These are phyloP conservation scores for Lates japonicus DNA, from an alignment of 2,797 vertebrate genomes.

Conservation along the genomic window DNA sequence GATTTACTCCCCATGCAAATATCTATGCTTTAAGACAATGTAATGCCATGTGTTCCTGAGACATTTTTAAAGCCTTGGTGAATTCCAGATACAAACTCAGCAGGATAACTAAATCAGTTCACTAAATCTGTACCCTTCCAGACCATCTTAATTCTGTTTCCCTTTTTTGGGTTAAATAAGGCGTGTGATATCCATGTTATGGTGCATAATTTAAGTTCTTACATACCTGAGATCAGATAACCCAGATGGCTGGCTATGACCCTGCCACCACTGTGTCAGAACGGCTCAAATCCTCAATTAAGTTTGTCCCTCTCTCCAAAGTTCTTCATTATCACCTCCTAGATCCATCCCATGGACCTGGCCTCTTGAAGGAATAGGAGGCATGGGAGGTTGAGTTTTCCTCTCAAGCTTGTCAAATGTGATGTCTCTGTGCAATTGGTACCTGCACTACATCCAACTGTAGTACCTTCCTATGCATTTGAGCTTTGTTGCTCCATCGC, in stretches of 20 bases:
- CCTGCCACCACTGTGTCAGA: neutral
- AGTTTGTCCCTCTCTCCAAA: neutral
- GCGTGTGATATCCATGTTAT: neutral
- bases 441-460: neutral
- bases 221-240: neutral
- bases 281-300: neutral
- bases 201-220: neutral
- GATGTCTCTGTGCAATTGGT: slow-evolving; percentile 22
- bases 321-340: neutral
- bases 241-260: neutral
- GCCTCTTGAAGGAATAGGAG: slow-evolving; percentile 8
- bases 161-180: neutral
- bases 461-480: neutral
- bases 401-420: slow-evolving; percentile 55
- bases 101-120: neutral
- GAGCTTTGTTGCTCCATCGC: neutral
- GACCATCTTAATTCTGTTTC: neutral
- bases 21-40: neutral
- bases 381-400: slow-evolving; percentile 25
- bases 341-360: slow-evolving; percentile 11
- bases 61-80: neutral
- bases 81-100: neutral
- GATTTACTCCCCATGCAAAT: neutral
- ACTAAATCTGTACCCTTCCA: neutral
- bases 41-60: neutral